A percentile compares a stretch with the other conserved stretches of the same genome.
phyloP scores from a whole-genome alignment of 2,113 vertebrate species.

The Oceanites oceanicus region DNA sequence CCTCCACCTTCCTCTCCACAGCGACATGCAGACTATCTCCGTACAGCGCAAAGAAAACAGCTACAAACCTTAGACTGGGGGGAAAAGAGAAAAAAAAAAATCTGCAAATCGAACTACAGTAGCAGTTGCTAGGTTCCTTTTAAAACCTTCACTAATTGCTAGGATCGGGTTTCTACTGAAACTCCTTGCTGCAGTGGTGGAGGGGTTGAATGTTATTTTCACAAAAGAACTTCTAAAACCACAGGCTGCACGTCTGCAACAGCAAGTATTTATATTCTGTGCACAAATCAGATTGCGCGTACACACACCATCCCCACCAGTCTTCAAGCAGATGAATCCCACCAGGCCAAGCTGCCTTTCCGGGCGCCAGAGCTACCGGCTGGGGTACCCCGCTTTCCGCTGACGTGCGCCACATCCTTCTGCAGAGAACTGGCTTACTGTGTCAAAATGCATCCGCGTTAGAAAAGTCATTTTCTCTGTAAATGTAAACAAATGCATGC shows the following conservation, averaged over 20 bases:
- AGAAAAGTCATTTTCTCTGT: not conserved
- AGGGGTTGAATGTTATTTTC: not conserved
- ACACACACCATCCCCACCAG: not conserved
- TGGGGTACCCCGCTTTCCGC: not conserved
- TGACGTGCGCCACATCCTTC: not conserved
- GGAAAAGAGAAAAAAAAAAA: too few relatives aligned
- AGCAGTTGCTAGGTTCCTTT: constrained; percentile 24
- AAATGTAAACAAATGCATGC: accelerated
- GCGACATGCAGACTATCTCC: accelerated
- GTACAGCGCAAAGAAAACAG: not conserved
- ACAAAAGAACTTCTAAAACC: constrained; percentile 8
- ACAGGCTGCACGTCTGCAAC: not conserved
- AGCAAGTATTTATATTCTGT: not conserved
- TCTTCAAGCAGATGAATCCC: not conserved
- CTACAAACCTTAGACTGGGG: not conserved
- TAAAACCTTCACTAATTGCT: not conserved
- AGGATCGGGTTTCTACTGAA: not conserved
- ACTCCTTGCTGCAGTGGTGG: not conserved
- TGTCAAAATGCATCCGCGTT: accelerated
- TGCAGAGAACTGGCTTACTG: not conserved
- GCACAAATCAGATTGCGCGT: not conserved
- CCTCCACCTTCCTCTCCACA: not conserved
- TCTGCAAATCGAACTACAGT: not conserved
- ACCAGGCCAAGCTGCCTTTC: not conserved
- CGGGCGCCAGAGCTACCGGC: accelerated